Base-by-base conservation (phyloP, 2,888 invertebrate genomes). In the Hyppa rectilinea region DNA sequence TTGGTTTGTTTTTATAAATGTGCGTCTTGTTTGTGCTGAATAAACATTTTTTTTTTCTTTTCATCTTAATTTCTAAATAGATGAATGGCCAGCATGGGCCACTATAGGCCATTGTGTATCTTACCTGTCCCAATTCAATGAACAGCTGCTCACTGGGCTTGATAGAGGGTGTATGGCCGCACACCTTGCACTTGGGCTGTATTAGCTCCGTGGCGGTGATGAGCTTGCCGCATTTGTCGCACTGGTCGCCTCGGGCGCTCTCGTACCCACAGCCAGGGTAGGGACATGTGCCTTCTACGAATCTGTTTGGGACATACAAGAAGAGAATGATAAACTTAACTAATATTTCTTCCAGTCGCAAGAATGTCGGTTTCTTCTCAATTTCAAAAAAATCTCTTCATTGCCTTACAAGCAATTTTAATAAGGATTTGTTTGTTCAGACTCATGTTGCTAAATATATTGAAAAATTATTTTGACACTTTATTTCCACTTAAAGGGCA, bases 161-260 rank as follows among this genome's bases (percentile, higher is more conserved):
- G 40, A 98, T 88, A 0, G 97, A 95, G 0, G 99, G 98, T 0
- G 96, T 94, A 40, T 93, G 95, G n/a, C 96, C 95, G 92, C 99
- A 99, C 38, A 93, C 83, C 94, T 99, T 99, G 92, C 99, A 99
- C 14, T 98, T 96, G 0, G 99, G 99, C 71, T 97, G 96, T 72
- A 97, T 96, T 38, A 99, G 95, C 73, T 99, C 99, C 0, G 97
- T 96, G 0, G 99, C 99, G 92, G 99, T 99, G 66, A 99, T 98
- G 14, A 99, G 96, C 90, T 99, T 99, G 2, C 99, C 99, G 90
- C 99, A 99, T 82, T 98, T 98, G 93, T 99, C 99, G 91, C 99
- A 99, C 93, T 99, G 99, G 95, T 99, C 99, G 3, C 99, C 99
- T 50, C 99, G 97, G 0, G 99, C 99, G 90, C 98, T 98, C 83